phyloP scores from a whole-genome alignment of 2,113 vertebrate genomes.

The Nothobranchius furzeri region DNA sequence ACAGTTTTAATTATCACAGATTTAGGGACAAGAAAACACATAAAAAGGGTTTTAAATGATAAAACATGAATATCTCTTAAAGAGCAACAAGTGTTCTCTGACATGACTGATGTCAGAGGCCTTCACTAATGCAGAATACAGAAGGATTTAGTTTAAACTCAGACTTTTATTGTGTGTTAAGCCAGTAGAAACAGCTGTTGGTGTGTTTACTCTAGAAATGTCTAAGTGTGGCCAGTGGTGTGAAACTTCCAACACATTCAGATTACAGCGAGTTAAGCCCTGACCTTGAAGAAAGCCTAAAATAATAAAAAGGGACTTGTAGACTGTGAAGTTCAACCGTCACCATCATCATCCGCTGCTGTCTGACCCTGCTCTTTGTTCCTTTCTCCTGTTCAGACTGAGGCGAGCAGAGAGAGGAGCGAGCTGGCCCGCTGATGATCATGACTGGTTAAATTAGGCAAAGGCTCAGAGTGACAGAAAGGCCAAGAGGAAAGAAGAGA shows the following conservation, averaged over 20 bases:
- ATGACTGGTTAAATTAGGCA: slow-evolving; percentile 61
- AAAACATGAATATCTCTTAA: too few relatives aligned
- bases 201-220: too few relatives aligned
- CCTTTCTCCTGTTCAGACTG: slow-evolving; percentile 49
- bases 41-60: too few relatives aligned
- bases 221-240: neutral
- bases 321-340: slow-evolving; percentile 34
- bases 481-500: slow-evolving; percentile 47
- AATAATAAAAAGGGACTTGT: slow-evolving; percentile 28
- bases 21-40: too few relatives aligned
- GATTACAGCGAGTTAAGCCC: slow-evolving; percentile 40
- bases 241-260: slow-evolving; percentile 4
- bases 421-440: slow-evolving; percentile 34
- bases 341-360: slow-evolving; percentile 12
- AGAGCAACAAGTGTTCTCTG: too few relatives aligned
- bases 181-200: too few relatives aligned
- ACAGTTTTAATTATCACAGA: too few relatives aligned
- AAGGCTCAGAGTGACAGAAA: slow-evolving; percentile 45
- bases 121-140: too few relatives aligned
- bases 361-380: slow-evolving; percentile 44
- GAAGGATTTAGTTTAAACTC: too few relatives aligned
- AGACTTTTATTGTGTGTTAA: too few relatives aligned
- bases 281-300: slow-evolving; percentile 31
- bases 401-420: slow-evolving; percentile 38
- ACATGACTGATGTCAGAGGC: too few relatives aligned